Evolutionary conservation across 1,140 invertebrate genomes (phyloP).

Genomic region (Aphelinus atriplicis): DNA sequence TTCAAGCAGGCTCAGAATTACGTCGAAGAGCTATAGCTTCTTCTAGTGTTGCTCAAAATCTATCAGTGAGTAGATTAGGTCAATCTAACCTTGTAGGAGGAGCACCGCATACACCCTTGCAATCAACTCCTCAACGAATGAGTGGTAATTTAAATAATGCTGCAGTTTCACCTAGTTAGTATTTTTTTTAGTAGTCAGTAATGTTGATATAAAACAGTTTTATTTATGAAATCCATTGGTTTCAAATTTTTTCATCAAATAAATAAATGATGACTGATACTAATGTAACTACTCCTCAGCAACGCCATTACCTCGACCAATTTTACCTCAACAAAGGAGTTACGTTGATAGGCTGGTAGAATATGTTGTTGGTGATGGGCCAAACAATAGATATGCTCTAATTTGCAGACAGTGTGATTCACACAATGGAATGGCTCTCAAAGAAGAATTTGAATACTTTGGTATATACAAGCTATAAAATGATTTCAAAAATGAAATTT

Average conservation of each 20-base stretch:
- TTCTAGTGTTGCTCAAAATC: conserved; percentile 48
- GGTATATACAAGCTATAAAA: conserved; percentile 64
- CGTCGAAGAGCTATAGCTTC: conserved; percentile 55
- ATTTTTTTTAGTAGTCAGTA: conserved; percentile 25
- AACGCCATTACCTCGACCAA: conserved; percentile 64
- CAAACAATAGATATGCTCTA: conserved; percentile 91
- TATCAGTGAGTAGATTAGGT: conserved; percentile 44
- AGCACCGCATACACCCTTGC: conserved; percentile 41
- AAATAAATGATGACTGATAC: too few relatives aligned
- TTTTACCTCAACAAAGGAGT: conserved; percentile 71
- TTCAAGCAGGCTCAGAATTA: conserved; percentile 47
- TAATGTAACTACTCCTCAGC: conserved; percentile 4
- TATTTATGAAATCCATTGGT: too few relatives aligned
- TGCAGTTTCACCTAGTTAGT: conserved; percentile 54
- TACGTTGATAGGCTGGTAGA: conserved; percentile 91
- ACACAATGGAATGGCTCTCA: conserved; percentile 97
- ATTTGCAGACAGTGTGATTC: conserved; percentile 90
- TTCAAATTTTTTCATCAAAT: too few relatives aligned
- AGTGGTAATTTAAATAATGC: conserved; percentile 48
- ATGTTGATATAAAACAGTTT: too few relatives aligned
- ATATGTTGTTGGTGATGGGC: conserved; percentile 94
- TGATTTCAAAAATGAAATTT: conserved; percentile 16
- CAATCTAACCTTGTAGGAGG: conserved; percentile 40
- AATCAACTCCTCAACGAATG: conserved; percentile 43
- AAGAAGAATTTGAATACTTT: conserved; percentile 96